Evolutionary conservation across 2,888 invertebrate species (phyloP).

Genomic region (Clunio marinus): DNA sequence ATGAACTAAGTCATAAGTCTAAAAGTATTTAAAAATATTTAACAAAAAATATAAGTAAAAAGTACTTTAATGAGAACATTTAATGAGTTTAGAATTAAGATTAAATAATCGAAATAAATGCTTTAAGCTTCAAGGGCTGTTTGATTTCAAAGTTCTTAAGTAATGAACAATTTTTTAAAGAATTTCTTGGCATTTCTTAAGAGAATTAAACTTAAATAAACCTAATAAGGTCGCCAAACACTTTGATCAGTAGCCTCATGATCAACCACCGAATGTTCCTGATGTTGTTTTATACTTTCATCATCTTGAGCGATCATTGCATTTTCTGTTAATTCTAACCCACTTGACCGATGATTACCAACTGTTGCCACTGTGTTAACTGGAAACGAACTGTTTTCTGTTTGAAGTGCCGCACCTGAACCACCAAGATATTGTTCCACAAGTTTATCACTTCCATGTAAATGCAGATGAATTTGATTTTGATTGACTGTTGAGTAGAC

Average conservation of each 20-base stretch:
- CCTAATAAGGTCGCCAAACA: slow-evolving; percentile 77
- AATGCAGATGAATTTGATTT: slow-evolving; percentile 78
- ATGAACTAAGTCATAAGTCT: too few species aligned
- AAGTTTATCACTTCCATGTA: slow-evolving; percentile 65
- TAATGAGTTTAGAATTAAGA: too few species aligned
- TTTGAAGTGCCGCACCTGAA: slow-evolving; percentile 47
- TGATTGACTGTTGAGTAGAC: slow-evolving; percentile 77
- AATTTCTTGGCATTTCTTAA: too few species aligned
- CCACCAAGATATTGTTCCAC: slow-evolving; percentile 60
- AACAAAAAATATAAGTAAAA: too few species aligned
- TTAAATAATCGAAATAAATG: too few species aligned
- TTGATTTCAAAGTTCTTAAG: too few species aligned
- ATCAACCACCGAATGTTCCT: slow-evolving; percentile 43
- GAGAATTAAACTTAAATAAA: background rate
- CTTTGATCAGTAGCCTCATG: slow-evolving; percentile 52
- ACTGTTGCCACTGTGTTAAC: slow-evolving; percentile 42
- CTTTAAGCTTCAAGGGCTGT: too few species aligned
- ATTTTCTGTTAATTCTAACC: slow-evolving; percentile 53
- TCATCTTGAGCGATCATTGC: slow-evolving; percentile 47
- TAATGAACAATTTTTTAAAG: too few species aligned
- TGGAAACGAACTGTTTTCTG: slow-evolving; percentile 43
- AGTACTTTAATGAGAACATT: too few species aligned
- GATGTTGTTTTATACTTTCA: slow-evolving; percentile 45
- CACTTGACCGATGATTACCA: slow-evolving; percentile 46
- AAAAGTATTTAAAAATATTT: too few species aligned